These are phyloP conservation scores for Pseudanteris insignis DNA, from an alignment of 2,888 invertebrate genomes.

Conservation along the genomic window DNA sequence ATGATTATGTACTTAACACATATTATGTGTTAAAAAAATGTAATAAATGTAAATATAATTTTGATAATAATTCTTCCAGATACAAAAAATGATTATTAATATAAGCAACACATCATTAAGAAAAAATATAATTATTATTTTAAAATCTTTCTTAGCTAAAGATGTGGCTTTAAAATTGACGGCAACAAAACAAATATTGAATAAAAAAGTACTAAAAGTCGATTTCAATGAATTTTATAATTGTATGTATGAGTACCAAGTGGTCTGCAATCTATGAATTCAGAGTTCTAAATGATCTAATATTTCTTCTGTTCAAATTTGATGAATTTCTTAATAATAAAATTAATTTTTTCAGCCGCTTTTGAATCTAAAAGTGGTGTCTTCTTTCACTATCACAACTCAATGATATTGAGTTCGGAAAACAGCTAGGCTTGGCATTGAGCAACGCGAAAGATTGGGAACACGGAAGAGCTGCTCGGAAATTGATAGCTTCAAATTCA, in stretches of 20 bases:
- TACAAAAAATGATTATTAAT: constrained; percentile 3
- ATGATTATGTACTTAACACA: too few species aligned
- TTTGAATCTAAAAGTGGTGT: background rate
- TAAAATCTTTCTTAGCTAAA: constrained; percentile 6
- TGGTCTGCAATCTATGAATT: too few species aligned
- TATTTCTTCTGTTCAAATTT: background rate
- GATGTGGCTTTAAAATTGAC: constrained; percentile 6
- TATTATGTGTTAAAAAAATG: too few species aligned
- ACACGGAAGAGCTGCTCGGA: constrained; percentile 6
- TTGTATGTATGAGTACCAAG: constrained; percentile 7
- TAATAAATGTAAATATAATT: too few species aligned
- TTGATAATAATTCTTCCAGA: constrained; percentile 2
- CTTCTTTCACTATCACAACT: constrained; percentile 1
- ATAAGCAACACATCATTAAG: constrained; percentile 9
- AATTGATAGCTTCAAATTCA: too few species aligned
- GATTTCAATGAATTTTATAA: constrained; percentile 13
- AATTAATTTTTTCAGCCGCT: constrained; percentile 5
- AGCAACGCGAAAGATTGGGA: constrained; percentile 19
- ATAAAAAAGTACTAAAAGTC: background rate
- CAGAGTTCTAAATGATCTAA: too few species aligned
- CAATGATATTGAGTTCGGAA: constrained; percentile 15
- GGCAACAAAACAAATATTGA: constrained; percentile 4
- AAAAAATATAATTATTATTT: constrained; percentile 7
- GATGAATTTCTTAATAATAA: too few species aligned
- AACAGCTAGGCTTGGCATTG: constrained; percentile 10